phyloP scores from a whole-genome alignment of 2,113 vertebrate species.

The Psammodynastes pulverulentus region DNA sequence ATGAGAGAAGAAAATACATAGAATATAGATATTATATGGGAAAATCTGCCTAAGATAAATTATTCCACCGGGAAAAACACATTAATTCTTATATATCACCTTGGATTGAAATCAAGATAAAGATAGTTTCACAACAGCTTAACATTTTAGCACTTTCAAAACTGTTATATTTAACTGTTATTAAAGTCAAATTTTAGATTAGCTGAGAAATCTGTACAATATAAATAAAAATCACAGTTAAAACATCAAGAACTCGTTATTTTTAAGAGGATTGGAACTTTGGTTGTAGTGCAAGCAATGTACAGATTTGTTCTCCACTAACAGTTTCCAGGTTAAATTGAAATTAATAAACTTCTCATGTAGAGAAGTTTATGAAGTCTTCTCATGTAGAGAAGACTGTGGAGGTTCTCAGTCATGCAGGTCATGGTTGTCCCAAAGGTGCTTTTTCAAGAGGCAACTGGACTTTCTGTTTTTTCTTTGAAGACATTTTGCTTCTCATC shows the following conservation, averaged over 20 bases:
- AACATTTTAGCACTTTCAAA: background rate
- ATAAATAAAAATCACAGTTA: background rate
- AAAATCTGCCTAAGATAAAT: background rate
- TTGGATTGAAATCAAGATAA: background rate
- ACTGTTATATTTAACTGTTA: background rate
- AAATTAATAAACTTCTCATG: background rate
- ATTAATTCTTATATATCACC: background rate
- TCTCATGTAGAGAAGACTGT: background rate
- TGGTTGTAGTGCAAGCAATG: background rate
- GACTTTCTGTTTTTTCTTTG: too few relatives aligned
- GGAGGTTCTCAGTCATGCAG: too few relatives aligned
- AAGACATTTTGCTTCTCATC: too few relatives aligned
- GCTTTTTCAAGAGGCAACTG: too few relatives aligned
- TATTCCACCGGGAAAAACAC: background rate
- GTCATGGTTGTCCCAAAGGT: too few relatives aligned
- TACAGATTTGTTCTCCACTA: background rate
- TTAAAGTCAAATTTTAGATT: background rate
- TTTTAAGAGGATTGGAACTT: background rate
- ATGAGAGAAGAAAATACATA: background rate
- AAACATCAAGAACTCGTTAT: background rate
- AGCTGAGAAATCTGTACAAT: background rate
- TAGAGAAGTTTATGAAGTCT: too few relatives aligned
- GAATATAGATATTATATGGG: background rate
- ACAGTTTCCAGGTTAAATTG: background rate
- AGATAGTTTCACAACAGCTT: background rate